Base-by-base conservation (phyloP, 2,888 invertebrate genomes). In the Atethmia centrago region DNA sequence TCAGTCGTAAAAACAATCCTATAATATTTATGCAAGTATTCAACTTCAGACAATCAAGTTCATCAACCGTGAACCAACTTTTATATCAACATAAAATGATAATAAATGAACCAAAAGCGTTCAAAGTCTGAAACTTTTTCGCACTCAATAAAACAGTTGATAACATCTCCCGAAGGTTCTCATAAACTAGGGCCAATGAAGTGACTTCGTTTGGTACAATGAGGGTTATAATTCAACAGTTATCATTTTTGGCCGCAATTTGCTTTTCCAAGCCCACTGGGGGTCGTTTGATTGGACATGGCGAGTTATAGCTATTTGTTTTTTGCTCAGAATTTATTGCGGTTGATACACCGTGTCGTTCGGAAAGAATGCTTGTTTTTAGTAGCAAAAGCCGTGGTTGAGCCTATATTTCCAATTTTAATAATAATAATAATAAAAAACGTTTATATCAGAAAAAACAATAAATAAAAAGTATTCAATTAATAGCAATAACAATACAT, bases 161-260 rank as follows among this genome's bases (percentile, higher is more conserved):
- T 92, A 93, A 91, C 88, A 91, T 89, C 88, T 91, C 92, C 91
- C 92, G 87, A 86, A 88, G 90, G 92, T 84, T 85, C 66, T 80
- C 88, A 88, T 89, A 91, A 90, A 91, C 87, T 88, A 88, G 86
- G 79, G 82, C 83, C 89, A 88, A 88, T 88, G 90, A 91, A 91
- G 90, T 89, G 88, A 90, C 88, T 90, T 87, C 89, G 89, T 90
- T 91, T 90, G 86, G 85, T 90, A 89, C 89, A 90, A 90, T 88
- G 89, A 85, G 84, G 79, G 86, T 84, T 85, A 91, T 92, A 92
- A 91, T 91, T 91, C 90, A 91, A 86, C 87, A 88, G 91, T 94
- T 95, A 95, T 95, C 94, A 93, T 93, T 94, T 94, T 94, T 93
- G 94, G 93, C 91, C 83, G 85, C 89, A 90, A 91, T 93, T 92